A percentile compares a stretch with the other conserved stretches of the same genome.
phyloP scores from a whole-genome alignment of 2,888 invertebrate genomes.

The Coleophora flavipennella region DNA sequence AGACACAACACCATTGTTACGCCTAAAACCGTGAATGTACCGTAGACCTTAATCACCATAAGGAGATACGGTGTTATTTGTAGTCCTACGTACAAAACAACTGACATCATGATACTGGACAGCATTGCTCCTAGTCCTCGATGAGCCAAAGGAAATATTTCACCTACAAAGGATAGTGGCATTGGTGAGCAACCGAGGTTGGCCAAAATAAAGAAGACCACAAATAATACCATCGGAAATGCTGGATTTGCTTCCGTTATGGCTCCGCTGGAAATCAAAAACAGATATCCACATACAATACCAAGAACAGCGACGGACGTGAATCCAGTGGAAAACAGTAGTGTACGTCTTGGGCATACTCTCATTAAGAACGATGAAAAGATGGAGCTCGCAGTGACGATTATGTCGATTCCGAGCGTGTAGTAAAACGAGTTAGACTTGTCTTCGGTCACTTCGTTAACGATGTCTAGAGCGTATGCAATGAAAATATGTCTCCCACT shows the following conservation, averaged over 20 bases:
- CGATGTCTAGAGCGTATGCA: slow-evolving; percentile 28
- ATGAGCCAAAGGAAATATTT: slow-evolving; percentile 28
- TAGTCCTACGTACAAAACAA: slow-evolving; percentile 13
- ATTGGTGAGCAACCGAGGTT: slow-evolving; percentile 27
- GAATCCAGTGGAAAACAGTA: slow-evolving; percentile 28
- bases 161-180: slow-evolving; percentile 25
- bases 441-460: slow-evolving; percentile 20
- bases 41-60: slow-evolving; percentile 21
- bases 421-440: slow-evolving; percentile 19
- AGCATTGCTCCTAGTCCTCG: slow-evolving; percentile 20
- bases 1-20: slow-evolving; percentile 17
- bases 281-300: slow-evolving; percentile 19
- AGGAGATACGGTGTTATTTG: slow-evolving; percentile 21
- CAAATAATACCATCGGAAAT: slow-evolving; percentile 21
- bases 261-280: slow-evolving; percentile 11
- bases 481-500: slow-evolving; percentile 29
- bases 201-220: slow-evolving; percentile 21
- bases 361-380: slow-evolving; percentile 17
- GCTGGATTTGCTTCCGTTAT: slow-evolving; percentile 15
- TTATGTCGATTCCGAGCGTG: slow-evolving; percentile 24
- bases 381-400: slow-evolving; percentile 18
- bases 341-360: slow-evolving; percentile 20
- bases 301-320: slow-evolving; percentile 18
- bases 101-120: slow-evolving; percentile 18
- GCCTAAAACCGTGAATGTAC: slow-evolving; percentile 27